These are phyloP conservation scores for Clarias pachynema DNA, from an alignment of 2,797 vertebrate species.

Conservation along the genomic window DNA sequence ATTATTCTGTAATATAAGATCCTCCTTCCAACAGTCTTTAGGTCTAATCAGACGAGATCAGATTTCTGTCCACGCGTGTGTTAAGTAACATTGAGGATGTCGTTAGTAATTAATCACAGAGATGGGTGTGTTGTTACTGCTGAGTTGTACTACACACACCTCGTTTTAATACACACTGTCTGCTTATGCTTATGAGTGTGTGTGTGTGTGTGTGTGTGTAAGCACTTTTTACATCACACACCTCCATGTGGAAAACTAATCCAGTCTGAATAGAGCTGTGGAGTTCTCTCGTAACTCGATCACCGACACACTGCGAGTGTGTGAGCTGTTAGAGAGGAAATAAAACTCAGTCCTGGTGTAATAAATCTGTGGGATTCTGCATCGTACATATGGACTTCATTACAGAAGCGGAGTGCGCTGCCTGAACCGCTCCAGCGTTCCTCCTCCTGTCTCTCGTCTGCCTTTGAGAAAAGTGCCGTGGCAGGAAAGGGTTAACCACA, in stretches of 20 bases:
- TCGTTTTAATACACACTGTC: background rate
- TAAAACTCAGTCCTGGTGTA: background rate
- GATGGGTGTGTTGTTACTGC: background rate
- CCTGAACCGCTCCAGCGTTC: constrained; percentile 52
- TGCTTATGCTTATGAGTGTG: no score
- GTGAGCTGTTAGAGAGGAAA: constrained; percentile 6
- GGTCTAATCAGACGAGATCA: background rate
- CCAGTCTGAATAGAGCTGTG: background rate
- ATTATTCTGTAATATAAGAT: constrained; percentile 62
- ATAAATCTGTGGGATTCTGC: background rate
- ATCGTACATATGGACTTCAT: background rate
- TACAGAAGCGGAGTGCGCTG: constrained; percentile 5
- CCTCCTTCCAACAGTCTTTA: constrained; percentile 45
- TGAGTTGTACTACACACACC: background rate
- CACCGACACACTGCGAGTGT: background rate
- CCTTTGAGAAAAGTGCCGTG: constrained; percentile 17
- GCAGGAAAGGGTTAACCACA: constrained; percentile 49
- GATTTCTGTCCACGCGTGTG: background rate
- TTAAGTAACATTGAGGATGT: background rate
- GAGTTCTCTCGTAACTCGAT: background rate
- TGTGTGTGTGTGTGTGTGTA: no score
- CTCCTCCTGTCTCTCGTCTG: constrained; percentile 42
- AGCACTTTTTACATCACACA: background rate
- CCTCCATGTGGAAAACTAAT: background rate
- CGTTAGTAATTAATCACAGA: background rate